Percentiles rank a stretch among this genome's conserved stretches.
phyloP scores from a whole-genome alignment of 1,140 invertebrate genomes.

The Acromyrmex charruanus region DNA sequence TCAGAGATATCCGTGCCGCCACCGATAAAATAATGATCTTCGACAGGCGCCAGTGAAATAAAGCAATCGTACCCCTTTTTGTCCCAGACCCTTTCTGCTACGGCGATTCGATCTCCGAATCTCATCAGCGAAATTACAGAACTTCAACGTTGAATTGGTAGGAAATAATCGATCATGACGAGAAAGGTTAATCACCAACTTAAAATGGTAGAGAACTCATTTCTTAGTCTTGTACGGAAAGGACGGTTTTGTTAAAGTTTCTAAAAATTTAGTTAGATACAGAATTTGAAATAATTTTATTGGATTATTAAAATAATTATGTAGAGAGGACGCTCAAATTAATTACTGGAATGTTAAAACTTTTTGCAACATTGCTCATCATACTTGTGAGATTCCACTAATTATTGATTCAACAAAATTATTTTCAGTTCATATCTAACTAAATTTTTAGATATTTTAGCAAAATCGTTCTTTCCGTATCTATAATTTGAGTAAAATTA shows the following conservation, averaged over 20 bases:
- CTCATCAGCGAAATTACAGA: slow-evolving; percentile 9
- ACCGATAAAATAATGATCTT: slow-evolving; percentile 75
- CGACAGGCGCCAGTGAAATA: slow-evolving; percentile 66
- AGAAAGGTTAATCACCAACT: slow-evolving; percentile 21
- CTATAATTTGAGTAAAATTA: background rate
- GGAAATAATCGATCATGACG: slow-evolving; percentile 34
- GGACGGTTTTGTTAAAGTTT: no score
- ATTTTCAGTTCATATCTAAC: no score
- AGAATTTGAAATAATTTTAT: no score
- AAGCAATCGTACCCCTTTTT: slow-evolving; percentile 69
- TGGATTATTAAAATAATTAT: no score
- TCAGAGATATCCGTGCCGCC: slow-evolving; percentile 62
- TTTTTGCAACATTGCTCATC: no score
- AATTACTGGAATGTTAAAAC: no score
- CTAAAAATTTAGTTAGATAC: no score
- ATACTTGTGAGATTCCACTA: no score
- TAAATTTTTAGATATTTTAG: no score
- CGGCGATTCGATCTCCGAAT: slow-evolving; percentile 43
- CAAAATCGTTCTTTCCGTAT: no score
- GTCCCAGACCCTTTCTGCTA: background rate
- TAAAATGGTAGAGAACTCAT: slow-evolving; percentile 20
- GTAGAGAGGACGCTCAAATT: no score
- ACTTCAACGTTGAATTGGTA: slow-evolving; percentile 16
- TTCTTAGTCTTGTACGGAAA: background rate
- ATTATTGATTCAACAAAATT: no score